A percentile compares a stretch with the other conserved stretches of the same genome.
phyloP scores from a whole-genome alignment of 2,113 vertebrate genomes.

The Loxodonta africana region DNA sequence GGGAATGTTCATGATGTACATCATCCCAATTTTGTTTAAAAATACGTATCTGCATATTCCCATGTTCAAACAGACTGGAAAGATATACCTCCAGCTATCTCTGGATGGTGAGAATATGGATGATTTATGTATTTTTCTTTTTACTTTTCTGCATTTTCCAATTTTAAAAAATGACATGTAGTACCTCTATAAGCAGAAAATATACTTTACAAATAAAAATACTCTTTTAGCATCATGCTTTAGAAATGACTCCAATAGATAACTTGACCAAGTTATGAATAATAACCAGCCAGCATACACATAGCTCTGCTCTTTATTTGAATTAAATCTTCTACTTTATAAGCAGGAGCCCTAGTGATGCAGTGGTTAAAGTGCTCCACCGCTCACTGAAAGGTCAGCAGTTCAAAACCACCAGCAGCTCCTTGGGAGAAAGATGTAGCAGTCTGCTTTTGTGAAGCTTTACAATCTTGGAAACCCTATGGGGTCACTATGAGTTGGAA shows the following conservation, averaged over 20 bases:
- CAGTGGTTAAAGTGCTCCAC: too few relatives aligned
- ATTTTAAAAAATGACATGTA: not conserved
- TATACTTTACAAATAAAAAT: constrained; percentile 46
- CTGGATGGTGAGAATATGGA: not conserved
- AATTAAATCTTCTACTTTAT: constrained; percentile 63
- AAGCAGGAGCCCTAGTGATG: not conserved
- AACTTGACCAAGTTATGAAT: constrained; percentile 54
- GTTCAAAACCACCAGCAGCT: too few relatives aligned
- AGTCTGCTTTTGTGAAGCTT: too few relatives aligned
- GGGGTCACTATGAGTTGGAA: too few relatives aligned
- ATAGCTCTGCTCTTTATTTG: constrained; percentile 52
- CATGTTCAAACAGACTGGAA: not conserved
- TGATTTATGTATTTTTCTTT: not conserved
- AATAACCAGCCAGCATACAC: not conserved
- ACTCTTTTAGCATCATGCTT: constrained; percentile 27
- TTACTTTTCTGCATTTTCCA: not conserved
- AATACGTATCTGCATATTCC: not conserved
- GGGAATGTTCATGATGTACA: not conserved
- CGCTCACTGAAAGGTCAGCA: too few relatives aligned
- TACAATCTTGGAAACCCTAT: too few relatives aligned
- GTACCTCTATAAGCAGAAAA: not conserved
- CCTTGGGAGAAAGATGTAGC: too few relatives aligned
- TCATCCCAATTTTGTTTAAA: not conserved
- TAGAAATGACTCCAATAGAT: constrained; percentile 9
- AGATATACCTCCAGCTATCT: not conserved